Evolutionary conservation across 2,113 vertebrate genomes (phyloP).

Genomic region (Microtus montanus): DNA sequence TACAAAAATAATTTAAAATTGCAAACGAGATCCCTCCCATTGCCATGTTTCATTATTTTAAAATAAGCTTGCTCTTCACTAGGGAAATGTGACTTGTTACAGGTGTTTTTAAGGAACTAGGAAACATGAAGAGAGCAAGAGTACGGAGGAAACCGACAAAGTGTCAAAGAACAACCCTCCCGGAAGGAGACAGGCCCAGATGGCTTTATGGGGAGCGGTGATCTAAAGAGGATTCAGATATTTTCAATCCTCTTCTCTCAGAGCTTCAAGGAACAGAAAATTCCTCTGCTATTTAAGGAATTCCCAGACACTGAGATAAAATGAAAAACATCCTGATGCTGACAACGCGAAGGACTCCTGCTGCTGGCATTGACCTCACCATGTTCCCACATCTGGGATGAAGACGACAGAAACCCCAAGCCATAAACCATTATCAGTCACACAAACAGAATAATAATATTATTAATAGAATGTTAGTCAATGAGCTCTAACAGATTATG

Average conservation of each 20-base stretch:
- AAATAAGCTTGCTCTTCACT: neutral
- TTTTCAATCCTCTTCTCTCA: neutral
- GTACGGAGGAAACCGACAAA: neutral
- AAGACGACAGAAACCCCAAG: neutral
- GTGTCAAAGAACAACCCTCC: neutral
- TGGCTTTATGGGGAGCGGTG: neutral
- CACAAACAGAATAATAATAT: neutral
- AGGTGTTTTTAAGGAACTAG: neutral
- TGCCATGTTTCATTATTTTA: neutral
- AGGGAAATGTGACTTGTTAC: neutral
- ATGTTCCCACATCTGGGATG: neutral
- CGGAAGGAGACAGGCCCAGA: neutral
- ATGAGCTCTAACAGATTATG: neutral
- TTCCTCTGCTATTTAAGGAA: constrained; percentile 41
- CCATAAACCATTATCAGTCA: neutral
- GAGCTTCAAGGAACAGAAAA: constrained; percentile 20
- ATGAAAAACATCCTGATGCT: neutral
- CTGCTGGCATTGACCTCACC: neutral
- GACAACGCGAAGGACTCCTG: neutral
- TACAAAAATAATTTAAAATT: neutral
- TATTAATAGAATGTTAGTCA: constrained; percentile 21
- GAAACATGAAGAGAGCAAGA: neutral
- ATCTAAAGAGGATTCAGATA: neutral
- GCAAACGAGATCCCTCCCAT: neutral
- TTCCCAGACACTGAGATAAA: constrained; percentile 18